Conservation (phyloP, 2,797 vertebrate species). For the Morus bassanus region DNA sequence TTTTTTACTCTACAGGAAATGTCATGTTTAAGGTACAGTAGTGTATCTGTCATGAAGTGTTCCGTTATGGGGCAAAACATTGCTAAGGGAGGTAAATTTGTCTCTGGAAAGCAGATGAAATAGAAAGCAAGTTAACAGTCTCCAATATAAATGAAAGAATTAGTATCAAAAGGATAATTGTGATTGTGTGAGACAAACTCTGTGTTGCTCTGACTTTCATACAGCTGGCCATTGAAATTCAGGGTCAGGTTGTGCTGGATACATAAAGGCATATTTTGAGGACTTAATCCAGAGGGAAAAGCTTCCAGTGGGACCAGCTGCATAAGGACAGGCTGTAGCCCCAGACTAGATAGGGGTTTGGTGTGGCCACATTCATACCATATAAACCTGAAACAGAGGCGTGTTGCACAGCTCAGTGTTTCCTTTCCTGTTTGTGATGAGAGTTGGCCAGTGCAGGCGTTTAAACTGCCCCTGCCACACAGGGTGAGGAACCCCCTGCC, state of each 20-base stretch:
- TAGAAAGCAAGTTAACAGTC: neutral
- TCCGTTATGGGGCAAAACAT: slow-evolving; percentile 2
- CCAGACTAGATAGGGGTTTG: neutral
- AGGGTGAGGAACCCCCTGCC: neutral
- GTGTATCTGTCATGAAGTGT: neutral
- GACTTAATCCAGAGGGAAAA: neutral
- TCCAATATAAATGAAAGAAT: neutral
- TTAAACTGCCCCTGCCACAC: rapidly evolving
- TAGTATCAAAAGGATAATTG: neutral
- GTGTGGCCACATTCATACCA: rapidly evolving
- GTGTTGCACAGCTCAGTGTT: neutral
- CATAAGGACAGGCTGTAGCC: neutral
- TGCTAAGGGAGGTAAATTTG: slow-evolving; percentile 4
- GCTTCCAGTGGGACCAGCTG: neutral
- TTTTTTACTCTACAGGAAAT: neutral
- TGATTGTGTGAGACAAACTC: neutral
- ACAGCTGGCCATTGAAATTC: neutral
- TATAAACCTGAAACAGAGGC: neutral
- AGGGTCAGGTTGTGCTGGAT: neutral
- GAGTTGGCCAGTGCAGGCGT: neutral
- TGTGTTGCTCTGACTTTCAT: neutral
- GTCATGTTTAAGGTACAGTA: neutral
- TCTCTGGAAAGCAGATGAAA: slow-evolving; percentile 13
- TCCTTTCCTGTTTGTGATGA: neutral
- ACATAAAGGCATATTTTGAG: neutral